phyloP scores from a whole-genome alignment of 2,888 invertebrate species.

The Litoditis marina region DNA sequence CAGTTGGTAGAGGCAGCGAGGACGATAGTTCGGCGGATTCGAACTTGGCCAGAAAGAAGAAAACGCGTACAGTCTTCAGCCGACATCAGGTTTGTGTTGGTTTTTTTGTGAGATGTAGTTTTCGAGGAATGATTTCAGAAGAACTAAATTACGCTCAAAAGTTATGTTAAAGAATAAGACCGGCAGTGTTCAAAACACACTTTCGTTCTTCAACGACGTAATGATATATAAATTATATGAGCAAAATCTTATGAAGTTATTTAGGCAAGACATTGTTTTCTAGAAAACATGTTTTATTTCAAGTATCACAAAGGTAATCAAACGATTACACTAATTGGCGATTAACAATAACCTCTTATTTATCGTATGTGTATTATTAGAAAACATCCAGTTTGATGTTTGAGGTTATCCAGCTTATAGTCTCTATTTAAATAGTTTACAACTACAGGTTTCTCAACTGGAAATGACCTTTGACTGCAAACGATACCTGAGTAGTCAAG shows the following conservation, averaged over 20 bases:
- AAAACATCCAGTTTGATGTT: not conserved
- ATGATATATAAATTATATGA: too few relatives aligned
- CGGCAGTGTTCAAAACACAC: not conserved
- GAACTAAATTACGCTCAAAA: not conserved
- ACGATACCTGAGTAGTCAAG: conserved; percentile 52
- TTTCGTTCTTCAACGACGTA: not conserved
- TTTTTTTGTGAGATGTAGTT: too few relatives aligned
- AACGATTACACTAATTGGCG: too few relatives aligned
- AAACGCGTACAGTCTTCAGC: conserved; percentile 60
- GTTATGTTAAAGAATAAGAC: not conserved
- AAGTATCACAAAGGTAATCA: too few relatives aligned
- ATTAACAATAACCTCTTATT: too few relatives aligned
- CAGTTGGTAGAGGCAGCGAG: conserved; percentile 35
- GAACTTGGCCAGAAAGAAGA: conserved; percentile 50
- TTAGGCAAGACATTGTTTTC: not conserved
- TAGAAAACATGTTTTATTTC: too few relatives aligned
- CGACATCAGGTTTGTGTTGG: conserved; percentile 40
- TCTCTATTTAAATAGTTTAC: too few relatives aligned
- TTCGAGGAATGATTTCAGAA: not conserved
- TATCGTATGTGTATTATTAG: not conserved
- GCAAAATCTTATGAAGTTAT: too few relatives aligned
- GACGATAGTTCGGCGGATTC: conserved; percentile 33
- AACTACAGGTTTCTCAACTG: conserved; percentile 55
- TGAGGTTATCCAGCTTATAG: too few relatives aligned
- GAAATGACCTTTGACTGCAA: conserved; percentile 53